phyloP scores from a whole-genome alignment of 2,888 invertebrate genomes.

The Lasioglossum marginatum region DNA sequence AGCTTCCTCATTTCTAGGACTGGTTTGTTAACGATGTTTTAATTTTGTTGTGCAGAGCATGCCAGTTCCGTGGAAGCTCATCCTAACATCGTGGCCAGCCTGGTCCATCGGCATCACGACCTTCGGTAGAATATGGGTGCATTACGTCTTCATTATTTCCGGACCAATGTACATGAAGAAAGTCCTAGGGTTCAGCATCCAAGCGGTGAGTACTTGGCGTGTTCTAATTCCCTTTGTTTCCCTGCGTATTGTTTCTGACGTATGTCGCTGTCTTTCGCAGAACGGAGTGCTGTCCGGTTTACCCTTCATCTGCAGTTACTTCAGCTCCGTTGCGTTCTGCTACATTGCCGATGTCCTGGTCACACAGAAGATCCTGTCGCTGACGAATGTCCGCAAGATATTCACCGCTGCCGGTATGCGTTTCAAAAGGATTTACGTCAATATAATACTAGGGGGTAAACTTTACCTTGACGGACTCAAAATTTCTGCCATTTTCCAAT shows the following conservation, averaged over 20 bases:
- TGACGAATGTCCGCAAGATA: constrained; percentile 89
- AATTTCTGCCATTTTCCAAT: too few relatives aligned
- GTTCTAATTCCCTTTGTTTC: not conserved
- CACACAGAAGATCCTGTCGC: constrained; percentile 86
- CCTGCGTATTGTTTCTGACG: not conserved
- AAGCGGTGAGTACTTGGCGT: constrained; percentile 84
- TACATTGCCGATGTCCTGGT: constrained; percentile 89
- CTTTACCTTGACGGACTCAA: too few relatives aligned
- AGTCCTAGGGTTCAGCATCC: constrained; percentile 89
- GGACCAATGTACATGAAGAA: constrained; percentile 90
- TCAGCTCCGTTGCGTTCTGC: constrained; percentile 90
- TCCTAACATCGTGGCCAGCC: constrained; percentile 88
- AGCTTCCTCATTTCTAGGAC: not conserved
- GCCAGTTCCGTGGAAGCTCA: constrained; percentile 88
- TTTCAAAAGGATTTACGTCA: too few relatives aligned
- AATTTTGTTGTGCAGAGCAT: constrained; percentile 75
- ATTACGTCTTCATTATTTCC: constrained; percentile 90
- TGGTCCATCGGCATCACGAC: constrained; percentile 91
- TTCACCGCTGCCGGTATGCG: constrained; percentile 87
- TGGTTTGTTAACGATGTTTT: not conserved
- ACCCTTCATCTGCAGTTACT: constrained; percentile 89
- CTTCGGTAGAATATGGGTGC: constrained; percentile 91
- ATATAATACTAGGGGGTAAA: too few relatives aligned
- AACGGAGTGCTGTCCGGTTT: constrained; percentile 89
- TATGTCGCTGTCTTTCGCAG: constrained; percentile 77